These are phyloP conservation scores for Lathronympha strigana DNA, from an alignment of 2,888 invertebrate genomes.

Conservation along the genomic window DNA sequence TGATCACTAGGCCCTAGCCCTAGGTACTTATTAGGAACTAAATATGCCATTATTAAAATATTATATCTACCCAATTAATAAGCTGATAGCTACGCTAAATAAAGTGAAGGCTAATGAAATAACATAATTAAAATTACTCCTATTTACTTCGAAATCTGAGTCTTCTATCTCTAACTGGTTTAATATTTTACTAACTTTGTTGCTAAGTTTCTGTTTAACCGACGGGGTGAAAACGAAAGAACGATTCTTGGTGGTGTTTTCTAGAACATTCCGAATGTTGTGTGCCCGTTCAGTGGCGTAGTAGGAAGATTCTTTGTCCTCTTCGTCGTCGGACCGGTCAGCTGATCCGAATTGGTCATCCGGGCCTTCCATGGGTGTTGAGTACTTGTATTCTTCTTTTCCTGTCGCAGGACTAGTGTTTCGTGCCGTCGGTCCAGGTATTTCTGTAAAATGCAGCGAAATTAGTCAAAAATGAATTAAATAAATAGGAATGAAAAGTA, in stretches of 20 bases:
- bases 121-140: conserved; percentile 46
- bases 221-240: conserved; percentile 54
- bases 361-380: conserved; percentile 79
- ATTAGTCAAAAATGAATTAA: background rate
- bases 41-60: background rate
- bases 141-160: conserved; percentile 48
- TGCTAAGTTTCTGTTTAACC: conserved; percentile 67
- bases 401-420: conserved; percentile 79
- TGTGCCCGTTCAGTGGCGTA: conserved; percentile 46
- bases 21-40: no score
- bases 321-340: conserved; percentile 88
- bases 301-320: conserved; percentile 66
- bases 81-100: conserved; percentile 17
- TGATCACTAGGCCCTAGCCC: no score
- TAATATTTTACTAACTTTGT: conserved; percentile 41
- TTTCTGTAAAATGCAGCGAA: conserved; percentile 81
- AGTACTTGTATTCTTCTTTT: conserved; percentile 84
- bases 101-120: conserved; percentile 14
- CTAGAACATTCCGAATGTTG: conserved; percentile 48
- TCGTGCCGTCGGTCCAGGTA: conserved; percentile 87
- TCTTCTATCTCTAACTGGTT: conserved; percentile 54
- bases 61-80: conserved; percentile 2
- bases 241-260: conserved; percentile 62
- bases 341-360: conserved; percentile 89
- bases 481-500: background rate